Base-by-base conservation (phyloP, 2,113 vertebrate genomes). In the Fulmarus glacialis region DNA sequence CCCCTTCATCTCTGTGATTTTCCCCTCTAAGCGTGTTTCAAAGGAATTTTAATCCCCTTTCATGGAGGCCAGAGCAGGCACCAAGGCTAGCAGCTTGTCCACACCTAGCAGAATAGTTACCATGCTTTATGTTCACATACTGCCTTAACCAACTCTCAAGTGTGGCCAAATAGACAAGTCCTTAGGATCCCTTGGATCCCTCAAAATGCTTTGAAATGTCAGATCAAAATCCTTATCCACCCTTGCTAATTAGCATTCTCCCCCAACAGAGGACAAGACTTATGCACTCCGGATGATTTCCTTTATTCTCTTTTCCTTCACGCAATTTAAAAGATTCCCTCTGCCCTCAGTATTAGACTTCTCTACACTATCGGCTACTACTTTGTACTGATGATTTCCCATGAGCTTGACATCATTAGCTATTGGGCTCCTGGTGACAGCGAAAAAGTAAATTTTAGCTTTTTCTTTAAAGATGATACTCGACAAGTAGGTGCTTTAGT, bases 11-110 rank as follows among this genome's bases (percentile, higher is more conserved):
- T 79, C 63, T 90, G 62, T 73, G 86, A 92, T 95, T 96, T 96
- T 66, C 29, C 53, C 38, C 59, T 81, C 71, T 70, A 55, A 70
- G 29, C 0, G 1, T 73, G 85, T 93, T 90, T 88, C 75, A 90
- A 82, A 93, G 91, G 93, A 95, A 97, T 96, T 93, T 95, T 96
- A 96, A 97, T 97, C 88, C 38, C 42, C 34, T 92, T 74, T 77
- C 67, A 34, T 62, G 53, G 18, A 80, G 70, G 52, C 45, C 63
- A 79, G 78, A 72, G 58, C 74, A 95, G 59, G 70, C 70, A 60
- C 12, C 0, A 2, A 26, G 40, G 60, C 43, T 42, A 80, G 85
- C 50, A 88, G n/a, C 74, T 90, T 62, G 84, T 52, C 63, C 48
- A 68, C 70, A 95, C 55, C 70, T 60, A 64, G 36, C 40, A 58